These are phyloP conservation scores for Stegodyphus dumicola DNA, from an alignment of 1,140 invertebrate genomes.

Conservation along the genomic window DNA sequence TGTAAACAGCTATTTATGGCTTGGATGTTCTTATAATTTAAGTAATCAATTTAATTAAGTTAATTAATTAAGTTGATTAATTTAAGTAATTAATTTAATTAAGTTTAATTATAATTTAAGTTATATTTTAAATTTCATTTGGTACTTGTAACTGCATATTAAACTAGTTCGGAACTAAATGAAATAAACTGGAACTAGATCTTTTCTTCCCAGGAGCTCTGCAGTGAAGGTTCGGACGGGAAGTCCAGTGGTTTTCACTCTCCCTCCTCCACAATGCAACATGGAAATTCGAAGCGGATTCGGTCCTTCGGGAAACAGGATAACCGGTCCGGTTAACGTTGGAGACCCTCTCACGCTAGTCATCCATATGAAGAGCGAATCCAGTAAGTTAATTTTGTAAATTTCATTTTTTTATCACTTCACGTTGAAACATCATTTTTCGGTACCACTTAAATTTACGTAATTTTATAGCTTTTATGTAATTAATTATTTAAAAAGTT, in stretches of 20 bases:
- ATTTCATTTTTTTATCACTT: too few species aligned
- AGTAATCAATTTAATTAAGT: too few species aligned
- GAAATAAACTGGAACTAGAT: constrained; percentile 39
- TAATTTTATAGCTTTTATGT: not conserved
- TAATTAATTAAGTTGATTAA: too few species aligned
- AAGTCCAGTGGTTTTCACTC: constrained; percentile 82
- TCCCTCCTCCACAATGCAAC: constrained; percentile 86
- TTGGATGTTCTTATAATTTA: too few species aligned
- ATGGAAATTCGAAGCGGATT: constrained; percentile 93
- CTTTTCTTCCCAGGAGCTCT: constrained; percentile 1
- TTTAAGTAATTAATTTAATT: too few species aligned
- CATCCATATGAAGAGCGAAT: constrained; percentile 94
- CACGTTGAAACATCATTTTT: too few species aligned
- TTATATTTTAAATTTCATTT: too few species aligned
- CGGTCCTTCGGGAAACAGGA: constrained; percentile 83
- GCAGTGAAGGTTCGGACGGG: constrained; percentile 73
- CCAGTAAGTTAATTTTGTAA: constrained; percentile 13
- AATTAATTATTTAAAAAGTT: not conserved
- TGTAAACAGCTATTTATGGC: too few species aligned
- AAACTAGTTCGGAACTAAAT: constrained; percentile 2
- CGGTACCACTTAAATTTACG: too few species aligned
- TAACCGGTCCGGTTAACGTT: constrained; percentile 88
- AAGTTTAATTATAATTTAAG: too few species aligned
- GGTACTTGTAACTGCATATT: too few species aligned
- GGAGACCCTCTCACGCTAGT: constrained; percentile 91